Percentiles rank a stretch among this genome's conserved stretches.
Conservation (phyloP, 2,113 vertebrate genomes). For the Himantopus leucocephalus region DNA sequence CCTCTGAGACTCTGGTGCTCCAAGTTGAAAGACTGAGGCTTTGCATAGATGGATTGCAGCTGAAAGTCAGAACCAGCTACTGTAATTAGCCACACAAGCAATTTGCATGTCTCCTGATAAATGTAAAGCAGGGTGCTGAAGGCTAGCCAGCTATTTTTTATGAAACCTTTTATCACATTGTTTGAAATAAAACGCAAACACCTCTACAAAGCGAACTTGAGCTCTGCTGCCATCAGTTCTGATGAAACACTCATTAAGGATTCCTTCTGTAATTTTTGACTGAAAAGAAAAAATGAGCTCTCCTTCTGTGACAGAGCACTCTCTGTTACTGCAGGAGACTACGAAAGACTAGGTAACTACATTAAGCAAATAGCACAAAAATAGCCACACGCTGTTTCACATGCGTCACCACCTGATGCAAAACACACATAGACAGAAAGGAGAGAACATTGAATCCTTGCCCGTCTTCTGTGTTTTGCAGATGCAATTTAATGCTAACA, state of each 20-base stretch:
- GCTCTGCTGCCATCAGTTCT: not conserved
- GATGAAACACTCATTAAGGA: not conserved
- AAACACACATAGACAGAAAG: not conserved
- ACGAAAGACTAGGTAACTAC: not conserved
- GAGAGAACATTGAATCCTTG: not conserved
- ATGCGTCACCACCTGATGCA: not conserved
- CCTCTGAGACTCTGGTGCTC: not conserved
- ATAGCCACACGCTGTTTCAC: not conserved
- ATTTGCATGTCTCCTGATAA: not conserved
- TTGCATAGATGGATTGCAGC: not conserved
- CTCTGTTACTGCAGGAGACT: not conserved
- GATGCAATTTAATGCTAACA: not conserved
- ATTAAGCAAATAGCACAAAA: not conserved
- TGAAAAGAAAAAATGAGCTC: not conserved
- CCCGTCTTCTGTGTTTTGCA: not conserved
- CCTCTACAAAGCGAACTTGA: not conserved
- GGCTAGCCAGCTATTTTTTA: not conserved
- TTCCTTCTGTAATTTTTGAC: constrained; percentile 24
- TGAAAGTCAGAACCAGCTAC: not conserved
- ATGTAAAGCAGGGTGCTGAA: not conserved
- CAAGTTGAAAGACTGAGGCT: not conserved
- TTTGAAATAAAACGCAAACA: not conserved
- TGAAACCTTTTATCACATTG: not conserved
- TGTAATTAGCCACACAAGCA: not conserved
- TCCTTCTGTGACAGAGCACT: not conserved